A percentile compares a stretch with the other conserved stretches of the same genome.
phyloP scores from a whole-genome alignment of 1,140 invertebrate species.

The Platorchestia sp. region DNA sequence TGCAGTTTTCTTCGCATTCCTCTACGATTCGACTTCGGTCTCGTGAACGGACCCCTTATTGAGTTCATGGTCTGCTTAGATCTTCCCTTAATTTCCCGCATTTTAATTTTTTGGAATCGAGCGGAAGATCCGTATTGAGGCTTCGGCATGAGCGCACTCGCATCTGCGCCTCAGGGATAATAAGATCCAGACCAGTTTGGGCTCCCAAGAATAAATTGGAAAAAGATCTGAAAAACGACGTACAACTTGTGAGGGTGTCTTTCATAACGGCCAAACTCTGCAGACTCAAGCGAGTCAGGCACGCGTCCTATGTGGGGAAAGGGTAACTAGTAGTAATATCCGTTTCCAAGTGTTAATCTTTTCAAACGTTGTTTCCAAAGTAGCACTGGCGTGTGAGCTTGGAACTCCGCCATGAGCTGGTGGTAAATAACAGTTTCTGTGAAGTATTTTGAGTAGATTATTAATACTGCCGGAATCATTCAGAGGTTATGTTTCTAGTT shows the following conservation, averaged over 20 bases:
- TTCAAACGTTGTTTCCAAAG: background rate
- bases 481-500: too few relatives aligned
- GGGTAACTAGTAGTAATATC: background rate
- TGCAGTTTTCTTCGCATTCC: background rate
- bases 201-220: background rate
- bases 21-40: background rate
- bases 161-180: conserved; percentile 7
- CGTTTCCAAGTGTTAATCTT: background rate
- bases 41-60: background rate
- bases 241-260: background rate
- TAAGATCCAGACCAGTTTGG: background rate
- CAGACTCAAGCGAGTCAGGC: background rate
- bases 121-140: conserved; percentile 34
- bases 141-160: background rate
- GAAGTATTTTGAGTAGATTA: too few relatives aligned
- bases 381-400: background rate
- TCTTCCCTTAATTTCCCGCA: conserved; percentile 25
- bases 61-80: conserved; percentile 1
- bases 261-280: background rate
- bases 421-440: too few relatives aligned
- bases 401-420: background rate
- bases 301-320: background rate
- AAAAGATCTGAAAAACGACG: background rate
- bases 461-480: too few relatives aligned
- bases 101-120: conserved; percentile 43